Base-by-base conservation (phyloP, 2,113 vertebrate species). In the Nothocercus nigrocapillus region DNA sequence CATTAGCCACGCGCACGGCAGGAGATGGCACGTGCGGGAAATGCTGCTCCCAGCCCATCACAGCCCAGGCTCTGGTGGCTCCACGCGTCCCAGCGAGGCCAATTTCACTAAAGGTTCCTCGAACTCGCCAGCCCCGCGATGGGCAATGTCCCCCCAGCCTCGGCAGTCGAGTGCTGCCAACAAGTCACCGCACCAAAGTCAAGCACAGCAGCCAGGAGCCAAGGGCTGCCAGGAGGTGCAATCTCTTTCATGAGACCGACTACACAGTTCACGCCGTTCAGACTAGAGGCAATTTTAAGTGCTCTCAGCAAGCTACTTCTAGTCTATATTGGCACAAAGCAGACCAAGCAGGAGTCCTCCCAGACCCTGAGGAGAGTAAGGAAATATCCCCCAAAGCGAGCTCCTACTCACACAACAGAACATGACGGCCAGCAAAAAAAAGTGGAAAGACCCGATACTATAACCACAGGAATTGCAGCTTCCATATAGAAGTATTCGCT, bases 171-270 rank as follows among this genome's bases (percentile, higher is more conserved):
- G 0, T 9, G 6, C 20, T 3, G 2, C 32, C 67, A 36, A 0
- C 3, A 18, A 59, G 25, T 7, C 21, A 5, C 47, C 20, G 30
- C 38, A 25, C 67, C 62, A 61, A 24, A 80, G 63, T 77, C 30
- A 9, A 1, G 5, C 21, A 38, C 67, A 24, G 69, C 7, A 3
- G 38, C 17, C 58, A 21, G 32, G 13, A 38, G n/a, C 14, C 1
- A 0, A 1, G 1, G 1, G 2, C 56, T 69, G 61, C 44, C 45
- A 36, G 15, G 15, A 56, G 40, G 21, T 19, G 53, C 59, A 21
- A 2, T 3, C 66, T 51, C 45, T 42, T 63, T 47, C 38, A 5
- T 24, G 4, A 59, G 18, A 73, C 5, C 67, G 64, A 7, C 9
- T 2, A 13, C 13, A 53, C 22, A 21, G 61, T 75, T 53, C 47